Evolutionary conservation across 1,140 invertebrate genomes (phyloP), one percentile per base, ranked within the genome.

Genomic region (Drosophila littoralis): DNA sequence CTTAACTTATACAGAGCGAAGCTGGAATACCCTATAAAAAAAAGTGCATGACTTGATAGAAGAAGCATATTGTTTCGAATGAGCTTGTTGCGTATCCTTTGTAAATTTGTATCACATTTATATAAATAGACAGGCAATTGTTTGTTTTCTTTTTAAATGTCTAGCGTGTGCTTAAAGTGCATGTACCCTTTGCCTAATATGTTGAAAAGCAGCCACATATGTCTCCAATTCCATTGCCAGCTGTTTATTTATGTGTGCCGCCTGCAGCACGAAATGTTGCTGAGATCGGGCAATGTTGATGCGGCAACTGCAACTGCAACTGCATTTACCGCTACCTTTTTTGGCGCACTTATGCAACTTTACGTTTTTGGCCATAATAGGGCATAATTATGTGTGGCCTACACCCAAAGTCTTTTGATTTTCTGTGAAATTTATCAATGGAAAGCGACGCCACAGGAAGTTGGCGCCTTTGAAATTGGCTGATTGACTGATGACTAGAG

Each of bases 161-260:
- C 9, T 4, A 28, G 8, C 12, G 7, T 7, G 6, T 9, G 7
- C 45, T 9, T 10, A 5, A n/a, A 22, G 33, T 28, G 1, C 0
- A 48, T 46, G 35, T 60, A 48, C 58, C 15, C 58, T n/a, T 6
- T 17, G 0, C 8, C 9, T 33, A 48, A 13, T 9, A 32, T 6
- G 22, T 32, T 7, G 1, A 10, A 12, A 48, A 17, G 10, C 45
- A 50, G 42, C 46, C 57, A 38, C 58, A 69, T 67, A 60, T 75
- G 63, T 80, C 75, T 63, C 60, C 66, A 75, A 78, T 60, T 82
- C 65, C 46, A 52, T 61, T 48, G 66, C 66, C 77, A 85, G 75
- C 75, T 81, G 74, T 81, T 85, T 84, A 85, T 84, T 84, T 85
- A 80, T 81, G 81, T 84, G 81, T 68, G 74, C 57, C 76, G 79